Evolutionary conservation across 2,888 invertebrate species (phyloP).

Genomic region (Aporophyla lueneburgensis): DNA sequence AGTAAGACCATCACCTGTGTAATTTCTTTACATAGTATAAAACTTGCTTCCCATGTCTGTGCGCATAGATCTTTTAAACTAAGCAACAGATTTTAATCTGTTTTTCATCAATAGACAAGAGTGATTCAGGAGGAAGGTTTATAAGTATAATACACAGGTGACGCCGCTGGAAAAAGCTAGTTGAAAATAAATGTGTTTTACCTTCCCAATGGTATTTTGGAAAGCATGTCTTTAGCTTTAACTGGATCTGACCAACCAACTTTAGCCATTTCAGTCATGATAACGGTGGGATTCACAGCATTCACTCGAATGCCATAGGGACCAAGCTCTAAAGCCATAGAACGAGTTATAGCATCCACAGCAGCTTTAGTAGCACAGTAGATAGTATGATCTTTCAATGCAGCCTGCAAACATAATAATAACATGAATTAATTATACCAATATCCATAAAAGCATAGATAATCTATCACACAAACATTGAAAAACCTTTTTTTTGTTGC

Average conservation of each 20-base stretch:
- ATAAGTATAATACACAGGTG: no score
- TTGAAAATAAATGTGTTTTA: slow-evolving; percentile 73
- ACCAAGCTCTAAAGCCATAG: slow-evolving; percentile 97
- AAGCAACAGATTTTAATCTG: no score
- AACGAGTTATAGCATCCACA: slow-evolving; percentile 95
- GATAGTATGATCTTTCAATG: slow-evolving; percentile 94
- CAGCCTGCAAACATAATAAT: slow-evolving; percentile 84
- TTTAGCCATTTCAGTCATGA: slow-evolving; percentile 97
- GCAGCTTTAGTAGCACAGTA: slow-evolving; percentile 98
- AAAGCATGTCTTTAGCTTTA: slow-evolving; percentile 93
- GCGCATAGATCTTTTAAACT: no score
- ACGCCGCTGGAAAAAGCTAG: no score
- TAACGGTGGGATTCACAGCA: slow-evolving; percentile 98
- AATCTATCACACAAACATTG: neutral
- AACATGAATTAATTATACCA: neutral
- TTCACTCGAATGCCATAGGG: slow-evolving; percentile 96
- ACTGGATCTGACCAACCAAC: slow-evolving; percentile 96
- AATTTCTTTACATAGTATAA: no score
- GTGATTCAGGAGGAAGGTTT: no score
- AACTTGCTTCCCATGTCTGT: no score
- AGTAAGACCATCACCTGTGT: neutral
- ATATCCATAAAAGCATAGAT: neutral
- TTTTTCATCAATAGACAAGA: no score
- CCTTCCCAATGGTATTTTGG: slow-evolving; percentile 96
- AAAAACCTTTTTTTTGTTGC: neutral